Percentiles rank a stretch among this genome's conserved stretches.
These are phyloP conservation scores for Urocolius indicus DNA, from an alignment of 2,113 vertebrate genomes.

Conservation along the genomic window DNA sequence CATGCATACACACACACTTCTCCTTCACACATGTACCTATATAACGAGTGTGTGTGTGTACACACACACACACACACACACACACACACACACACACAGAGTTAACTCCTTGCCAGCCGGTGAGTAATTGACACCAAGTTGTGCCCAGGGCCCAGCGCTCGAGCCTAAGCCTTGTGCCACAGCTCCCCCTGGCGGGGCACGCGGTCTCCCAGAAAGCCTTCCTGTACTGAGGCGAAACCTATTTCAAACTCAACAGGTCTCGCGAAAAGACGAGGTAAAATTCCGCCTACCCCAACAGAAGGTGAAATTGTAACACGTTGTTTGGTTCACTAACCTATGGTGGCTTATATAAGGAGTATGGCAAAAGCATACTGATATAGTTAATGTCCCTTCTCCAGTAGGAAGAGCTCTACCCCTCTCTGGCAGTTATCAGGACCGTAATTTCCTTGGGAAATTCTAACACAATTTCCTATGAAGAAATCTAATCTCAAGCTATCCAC, in stretches of 20 bases:
- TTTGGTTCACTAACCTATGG: neutral
- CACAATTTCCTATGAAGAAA: neutral
- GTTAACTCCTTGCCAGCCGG: slow-evolving; percentile 19
- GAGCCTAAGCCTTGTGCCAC: neutral
- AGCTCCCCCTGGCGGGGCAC: slow-evolving; percentile 51
- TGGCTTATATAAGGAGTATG: neutral
- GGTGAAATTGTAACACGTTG: neutral
- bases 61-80: too few species aligned
- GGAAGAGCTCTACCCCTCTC: neutral
- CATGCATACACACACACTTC: neutral
- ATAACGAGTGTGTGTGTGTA: neutral
- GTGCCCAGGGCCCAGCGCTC: too few species aligned
- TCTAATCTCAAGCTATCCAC: neutral
- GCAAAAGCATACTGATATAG: neutral
- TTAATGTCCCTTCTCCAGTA: fast-evolving
- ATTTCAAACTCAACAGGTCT: neutral
- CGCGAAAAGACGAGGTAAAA: neutral
- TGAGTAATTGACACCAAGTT: neutral
- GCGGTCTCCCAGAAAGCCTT: neutral
- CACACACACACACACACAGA: too few species aligned
- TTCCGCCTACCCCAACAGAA: neutral
- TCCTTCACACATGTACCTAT: neutral
- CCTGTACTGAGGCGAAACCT: neutral
- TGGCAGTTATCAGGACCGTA: neutral
- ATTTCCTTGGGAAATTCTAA: neutral